A percentile compares a stretch with the other conserved stretches of the same genome.
Conservation (phyloP, 1,140 invertebrate genomes). For the Coelopa frigida region DNA sequence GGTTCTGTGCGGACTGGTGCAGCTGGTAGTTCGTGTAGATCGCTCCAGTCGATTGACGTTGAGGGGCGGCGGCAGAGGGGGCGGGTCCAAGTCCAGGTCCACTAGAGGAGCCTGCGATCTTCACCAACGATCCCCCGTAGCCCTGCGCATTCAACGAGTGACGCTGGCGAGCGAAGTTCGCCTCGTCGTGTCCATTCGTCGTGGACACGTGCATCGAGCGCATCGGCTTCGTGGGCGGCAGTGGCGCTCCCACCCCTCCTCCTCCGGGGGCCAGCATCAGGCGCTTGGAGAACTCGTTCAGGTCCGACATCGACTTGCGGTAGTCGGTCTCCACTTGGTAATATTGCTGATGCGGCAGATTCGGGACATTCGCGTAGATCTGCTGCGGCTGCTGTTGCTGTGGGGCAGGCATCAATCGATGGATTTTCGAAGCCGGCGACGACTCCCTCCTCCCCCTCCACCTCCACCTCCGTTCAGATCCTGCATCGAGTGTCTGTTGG, state of each 20-base stretch:
- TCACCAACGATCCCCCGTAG: constrained; percentile 36
- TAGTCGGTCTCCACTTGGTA: constrained; percentile 43
- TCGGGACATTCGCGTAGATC: constrained; percentile 25
- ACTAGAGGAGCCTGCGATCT: no score
- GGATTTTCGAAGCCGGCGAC: neutral
- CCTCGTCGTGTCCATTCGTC: neutral
- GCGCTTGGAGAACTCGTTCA: constrained; percentile 42
- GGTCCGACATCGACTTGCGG: constrained; percentile 49
- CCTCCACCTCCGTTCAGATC: constrained; percentile 47
- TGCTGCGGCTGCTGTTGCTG: constrained; percentile 24
- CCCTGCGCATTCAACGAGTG: constrained; percentile 14
- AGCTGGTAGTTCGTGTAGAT: constrained; percentile 20
- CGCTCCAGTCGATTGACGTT: constrained; percentile 8
- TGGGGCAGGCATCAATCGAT: neutral
- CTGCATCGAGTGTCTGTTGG: constrained; percentile 54
- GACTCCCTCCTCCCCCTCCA: no score
- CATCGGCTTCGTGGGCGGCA: constrained; percentile 40
- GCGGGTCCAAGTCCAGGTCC: neutral
- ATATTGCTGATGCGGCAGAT: constrained; percentile 22
- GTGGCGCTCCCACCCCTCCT: constrained; percentile 15
- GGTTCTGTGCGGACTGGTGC: constrained; percentile 36
- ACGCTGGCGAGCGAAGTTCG: constrained; percentile 19
- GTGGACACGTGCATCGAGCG: constrained; percentile 31
- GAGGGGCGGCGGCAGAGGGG: constrained; percentile 3
- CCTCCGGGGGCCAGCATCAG: constrained; percentile 21